Conservation (phyloP, 2,888 invertebrate species). For the Drosophila barbarae region DNA sequence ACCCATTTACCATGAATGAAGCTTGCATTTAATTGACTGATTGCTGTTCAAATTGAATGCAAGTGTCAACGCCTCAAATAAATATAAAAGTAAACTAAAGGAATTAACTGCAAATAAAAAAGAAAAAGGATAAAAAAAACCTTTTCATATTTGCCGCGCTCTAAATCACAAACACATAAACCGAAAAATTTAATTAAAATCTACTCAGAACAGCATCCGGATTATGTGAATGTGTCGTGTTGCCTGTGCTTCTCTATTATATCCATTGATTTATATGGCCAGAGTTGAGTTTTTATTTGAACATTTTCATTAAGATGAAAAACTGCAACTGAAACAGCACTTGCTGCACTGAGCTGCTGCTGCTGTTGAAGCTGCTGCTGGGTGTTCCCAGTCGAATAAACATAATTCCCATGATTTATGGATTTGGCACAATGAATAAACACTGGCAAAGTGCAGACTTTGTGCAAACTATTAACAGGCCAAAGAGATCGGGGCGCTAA, state of each 20-base stretch:
- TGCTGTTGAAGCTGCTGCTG: constrained; percentile 20
- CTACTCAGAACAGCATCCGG: constrained; percentile 42
- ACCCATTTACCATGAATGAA: constrained; percentile 57
- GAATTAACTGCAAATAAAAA: neutral
- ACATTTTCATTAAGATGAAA: constrained; percentile 43
- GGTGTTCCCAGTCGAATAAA: constrained; percentile 37
- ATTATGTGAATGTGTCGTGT: constrained; percentile 24
- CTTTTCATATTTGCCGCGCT: constrained; percentile 57
- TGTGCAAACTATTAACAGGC: constrained; percentile 25
- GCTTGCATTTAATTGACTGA: constrained; percentile 70
- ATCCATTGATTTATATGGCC: constrained; percentile 36
- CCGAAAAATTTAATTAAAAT: constrained; percentile 65
- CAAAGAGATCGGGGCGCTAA: constrained; percentile 14
- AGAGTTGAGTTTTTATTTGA: constrained; percentile 24
- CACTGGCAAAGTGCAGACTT: constrained; percentile 39
- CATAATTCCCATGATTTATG: constrained; percentile 63
- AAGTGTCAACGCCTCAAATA: constrained; percentile 7
- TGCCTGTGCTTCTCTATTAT: constrained; percentile 23
- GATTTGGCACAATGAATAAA: constrained; percentile 43
- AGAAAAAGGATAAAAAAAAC: neutral
- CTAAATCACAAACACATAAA: constrained; percentile 63
- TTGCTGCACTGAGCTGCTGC: constrained; percentile 5
- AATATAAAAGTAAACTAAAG: too few relatives aligned
- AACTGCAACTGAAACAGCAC: constrained; percentile 35
- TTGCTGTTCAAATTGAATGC: constrained; percentile 44